phyloP scores from a whole-genome alignment of 2,888 invertebrate genomes.

The Acheta domesticus region DNA sequence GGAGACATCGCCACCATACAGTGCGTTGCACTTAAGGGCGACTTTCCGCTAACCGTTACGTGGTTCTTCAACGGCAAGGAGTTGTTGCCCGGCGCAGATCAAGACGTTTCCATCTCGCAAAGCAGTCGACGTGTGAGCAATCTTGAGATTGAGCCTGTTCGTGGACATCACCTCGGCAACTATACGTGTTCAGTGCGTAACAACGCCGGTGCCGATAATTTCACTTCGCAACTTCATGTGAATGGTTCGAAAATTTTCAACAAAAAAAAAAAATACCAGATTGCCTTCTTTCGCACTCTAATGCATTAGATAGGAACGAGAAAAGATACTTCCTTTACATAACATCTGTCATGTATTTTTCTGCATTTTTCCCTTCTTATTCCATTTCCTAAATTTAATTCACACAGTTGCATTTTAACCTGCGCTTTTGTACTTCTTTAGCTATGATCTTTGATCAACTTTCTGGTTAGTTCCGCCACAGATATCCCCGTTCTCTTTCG shows the following conservation, averaged over 20 bases:
- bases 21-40: conserved; percentile 63
- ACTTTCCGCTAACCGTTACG: conserved; percentile 60
- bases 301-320: too few relatives aligned
- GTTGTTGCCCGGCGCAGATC: conserved; percentile 39
- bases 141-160: conserved; percentile 48
- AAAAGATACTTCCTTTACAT: too few relatives aligned
- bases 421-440: too few relatives aligned
- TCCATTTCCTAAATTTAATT: too few relatives aligned
- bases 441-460: too few relatives aligned
- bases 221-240: conserved; percentile 40
- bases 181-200: conserved; percentile 48
- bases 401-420: too few relatives aligned
- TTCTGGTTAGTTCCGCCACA: conserved; percentile 64
- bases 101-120: conserved; percentile 46
- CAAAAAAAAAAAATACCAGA: background rate
- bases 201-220: conserved; percentile 43
- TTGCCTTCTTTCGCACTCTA: background rate
- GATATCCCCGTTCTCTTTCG: conserved; percentile 57
- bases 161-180: conserved; percentile 43
- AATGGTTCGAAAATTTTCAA: conserved; percentile 30
- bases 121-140: conserved; percentile 51
- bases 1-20: conserved; percentile 51
- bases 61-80: conserved; percentile 57
- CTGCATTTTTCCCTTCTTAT: too few relatives aligned
- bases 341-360: too few relatives aligned